Percentiles rank a stretch among this genome's conserved stretches.
phyloP scores from a whole-genome alignment of 1,140 invertebrate genomes.

The Diachasma alloeum region DNA sequence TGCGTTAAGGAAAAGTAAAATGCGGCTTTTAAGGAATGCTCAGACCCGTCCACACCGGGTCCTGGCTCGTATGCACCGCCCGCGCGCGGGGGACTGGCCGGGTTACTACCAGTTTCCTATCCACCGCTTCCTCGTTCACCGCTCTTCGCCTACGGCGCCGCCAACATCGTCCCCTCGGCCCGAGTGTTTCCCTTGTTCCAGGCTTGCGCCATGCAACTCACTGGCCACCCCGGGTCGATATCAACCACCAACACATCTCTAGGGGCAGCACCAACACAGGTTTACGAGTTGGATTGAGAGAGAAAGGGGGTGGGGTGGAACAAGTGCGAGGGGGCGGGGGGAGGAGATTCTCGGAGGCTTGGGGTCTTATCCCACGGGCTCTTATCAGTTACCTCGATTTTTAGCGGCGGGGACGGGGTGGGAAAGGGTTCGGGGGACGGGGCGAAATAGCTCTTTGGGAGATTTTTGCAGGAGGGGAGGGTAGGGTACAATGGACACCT shows the following conservation, averaged over 20 bases:
- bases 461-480: no score
- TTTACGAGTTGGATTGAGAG: background rate
- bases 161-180: constrained; percentile 4
- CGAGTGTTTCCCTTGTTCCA: constrained; percentile 31
- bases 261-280: background rate
- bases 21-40: background rate
- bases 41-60: constrained; percentile 23
- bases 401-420: background rate
- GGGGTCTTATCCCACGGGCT: background rate
- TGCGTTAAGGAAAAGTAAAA: background rate
- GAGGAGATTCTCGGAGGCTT: background rate
- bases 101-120: constrained; percentile 53
- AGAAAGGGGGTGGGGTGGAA: background rate
- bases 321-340: background rate
- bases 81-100: constrained; percentile 61
- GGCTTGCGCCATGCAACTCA: constrained; percentile 51
- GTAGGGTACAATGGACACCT: no score
- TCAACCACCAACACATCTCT: constrained; percentile 38
- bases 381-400: background rate
- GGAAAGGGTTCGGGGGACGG: no score
- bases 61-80: constrained; percentile 51
- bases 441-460: no score
- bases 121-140: constrained; percentile 26
- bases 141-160: constrained; percentile 18
- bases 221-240: constrained; percentile 59